Evolutionary conservation across 2,113 vertebrate genomes (phyloP), one percentile per base, ranked within the genome.

Genomic region (Vidua macroura): DNA sequence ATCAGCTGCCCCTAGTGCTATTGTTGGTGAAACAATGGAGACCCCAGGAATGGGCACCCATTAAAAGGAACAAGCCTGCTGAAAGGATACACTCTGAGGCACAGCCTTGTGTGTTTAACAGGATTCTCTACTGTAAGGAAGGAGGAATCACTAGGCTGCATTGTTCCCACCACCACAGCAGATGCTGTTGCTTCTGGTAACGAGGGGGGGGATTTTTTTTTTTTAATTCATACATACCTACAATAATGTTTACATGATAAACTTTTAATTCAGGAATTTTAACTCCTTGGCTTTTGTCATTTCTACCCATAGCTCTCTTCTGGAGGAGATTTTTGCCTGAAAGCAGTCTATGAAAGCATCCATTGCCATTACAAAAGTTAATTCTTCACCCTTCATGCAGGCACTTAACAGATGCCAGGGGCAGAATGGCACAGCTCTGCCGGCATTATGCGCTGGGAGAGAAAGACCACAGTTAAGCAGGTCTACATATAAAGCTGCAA

Each of bases 11-110:
- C 97, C 96, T 88, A 88, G 93, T 88, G 92, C 95, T 90, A 97
- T 86, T 98, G 97, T 97, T 97, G 92, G 90, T 96, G 95, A 97
- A 96, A 98, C 97, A 98, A 97, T 97, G 95, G 95, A 94, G 94
- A 95, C 95, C 93, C 95, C 80, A 95, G 96, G 90, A 97, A 97
- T 93, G 92, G 92, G 95, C 97, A 96, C 96, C 97, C 95, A 97
- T 97, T 97, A 97, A 97, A 97, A 97, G 89, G 86, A 97, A 96
- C 94, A 94, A 92, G 96, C 88, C 96, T 92, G 89, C 80, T 96
- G 93, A 92, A 97, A 97, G 92, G 95, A 96, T 94, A 94, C 92
- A 95, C 92, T 93, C 94, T 96, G 87, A 95, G 89, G 96, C 96
- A 97, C 94, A 95, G 92, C 95, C 92, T 87, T 93, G 96, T 97